These are phyloP conservation scores for Apodemia zela DNA, from an alignment of 2,888 invertebrate genomes.

Conservation along the genomic window DNA sequence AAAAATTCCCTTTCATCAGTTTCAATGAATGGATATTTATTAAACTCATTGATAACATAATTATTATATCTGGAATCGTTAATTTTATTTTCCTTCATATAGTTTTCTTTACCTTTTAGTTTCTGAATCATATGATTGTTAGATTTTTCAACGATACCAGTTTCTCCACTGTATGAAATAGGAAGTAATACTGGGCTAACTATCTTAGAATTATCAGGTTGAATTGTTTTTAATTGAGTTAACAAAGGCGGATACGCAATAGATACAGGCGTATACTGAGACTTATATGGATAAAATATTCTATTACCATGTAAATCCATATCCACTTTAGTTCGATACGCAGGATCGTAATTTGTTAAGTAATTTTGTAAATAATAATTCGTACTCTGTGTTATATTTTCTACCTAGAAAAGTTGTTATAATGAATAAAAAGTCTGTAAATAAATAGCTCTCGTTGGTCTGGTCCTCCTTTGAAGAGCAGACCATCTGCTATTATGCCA, in stretches of 20 bases:
- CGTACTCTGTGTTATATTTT: not conserved
- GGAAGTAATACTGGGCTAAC: not conserved
- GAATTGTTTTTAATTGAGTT: not conserved
- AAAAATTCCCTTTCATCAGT: not conserved
- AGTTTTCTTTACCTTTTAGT: not conserved
- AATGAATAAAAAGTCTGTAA: too few relatives aligned
- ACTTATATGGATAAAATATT: not conserved
- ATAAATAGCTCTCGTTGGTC: too few relatives aligned
- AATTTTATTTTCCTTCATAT: not conserved
- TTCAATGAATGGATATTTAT: not conserved
- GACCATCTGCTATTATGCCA: too few relatives aligned
- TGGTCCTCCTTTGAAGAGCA: too few relatives aligned
- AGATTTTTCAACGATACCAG: not conserved
- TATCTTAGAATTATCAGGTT: not conserved
- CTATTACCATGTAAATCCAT: not conserved
- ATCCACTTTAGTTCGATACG: not conserved
- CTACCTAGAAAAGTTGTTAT: not conserved
- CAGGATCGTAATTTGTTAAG: too few relatives aligned
- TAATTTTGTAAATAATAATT: constrained; percentile 1
- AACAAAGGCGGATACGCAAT: not conserved
- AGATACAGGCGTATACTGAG: not conserved
- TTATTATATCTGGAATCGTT: not conserved
- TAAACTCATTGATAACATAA: not conserved
- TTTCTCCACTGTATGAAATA: not conserved
- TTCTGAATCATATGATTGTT: not conserved